These are phyloP conservation scores for Pseudomyrmex pallidus DNA, from an alignment of 1,140 invertebrate genomes.

Conservation along the genomic window DNA sequence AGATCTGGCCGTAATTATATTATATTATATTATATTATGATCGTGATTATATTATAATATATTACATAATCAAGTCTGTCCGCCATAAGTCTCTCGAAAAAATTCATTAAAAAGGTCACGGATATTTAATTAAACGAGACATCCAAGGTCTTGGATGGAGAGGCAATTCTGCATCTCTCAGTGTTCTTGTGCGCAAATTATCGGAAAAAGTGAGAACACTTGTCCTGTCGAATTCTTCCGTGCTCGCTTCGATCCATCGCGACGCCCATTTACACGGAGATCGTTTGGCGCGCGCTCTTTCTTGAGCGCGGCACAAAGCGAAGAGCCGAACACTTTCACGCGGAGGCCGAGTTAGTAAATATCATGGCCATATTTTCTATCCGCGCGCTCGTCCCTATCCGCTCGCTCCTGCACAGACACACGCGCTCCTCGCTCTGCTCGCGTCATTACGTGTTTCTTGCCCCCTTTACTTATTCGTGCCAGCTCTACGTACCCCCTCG, in stretches of 20 bases:
- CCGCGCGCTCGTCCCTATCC: constrained; percentile 73
- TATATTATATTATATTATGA: no score
- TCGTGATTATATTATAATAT: no score
- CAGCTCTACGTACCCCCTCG: constrained; percentile 31
- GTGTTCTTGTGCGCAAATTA: no score
- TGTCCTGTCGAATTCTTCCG: neutral
- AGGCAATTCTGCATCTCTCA: no score
- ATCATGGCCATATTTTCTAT: constrained; percentile 81
- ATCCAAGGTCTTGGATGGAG: no score
- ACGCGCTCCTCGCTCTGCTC: constrained; percentile 26
- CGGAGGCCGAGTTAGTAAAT: constrained; percentile 80
- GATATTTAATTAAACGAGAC: neutral
- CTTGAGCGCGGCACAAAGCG: constrained; percentile 73
- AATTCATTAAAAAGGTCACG: no score
- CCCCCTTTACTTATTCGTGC: constrained; percentile 55
- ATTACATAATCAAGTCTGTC: no score
- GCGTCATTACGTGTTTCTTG: constrained; percentile 55
- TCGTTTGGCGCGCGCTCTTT: constrained; percentile 72
- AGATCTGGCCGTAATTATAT: no score
- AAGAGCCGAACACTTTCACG: constrained; percentile 80
- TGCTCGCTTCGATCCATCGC: constrained; percentile 24
- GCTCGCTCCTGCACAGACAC: constrained; percentile 55
- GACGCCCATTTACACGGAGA: constrained; percentile 76
- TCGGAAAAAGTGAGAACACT: no score
- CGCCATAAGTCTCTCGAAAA: no score